Conservation (phyloP, 2,888 invertebrate genomes). For the Argyresthia goedartella region DNA sequence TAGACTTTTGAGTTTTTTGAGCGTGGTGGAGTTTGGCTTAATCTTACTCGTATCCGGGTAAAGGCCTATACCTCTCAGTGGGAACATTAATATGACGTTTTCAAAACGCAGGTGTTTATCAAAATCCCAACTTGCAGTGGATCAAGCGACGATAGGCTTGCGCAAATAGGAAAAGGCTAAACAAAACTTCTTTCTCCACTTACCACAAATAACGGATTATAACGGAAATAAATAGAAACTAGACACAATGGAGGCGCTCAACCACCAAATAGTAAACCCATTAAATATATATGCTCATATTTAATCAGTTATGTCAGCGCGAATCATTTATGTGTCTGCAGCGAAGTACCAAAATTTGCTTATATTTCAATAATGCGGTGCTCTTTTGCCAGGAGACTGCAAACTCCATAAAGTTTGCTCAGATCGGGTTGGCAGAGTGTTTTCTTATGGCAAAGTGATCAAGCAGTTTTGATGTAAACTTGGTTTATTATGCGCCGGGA, state of each 20-base stretch:
- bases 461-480: background rate
- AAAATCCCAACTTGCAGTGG: no score
- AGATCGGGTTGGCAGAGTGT: background rate
- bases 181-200: no score
- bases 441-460: background rate
- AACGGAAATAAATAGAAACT: background rate
- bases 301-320: background rate
- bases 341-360: constrained; percentile 3
- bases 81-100: no score
- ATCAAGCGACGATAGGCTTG: no score
- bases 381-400: background rate
- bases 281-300: no score
- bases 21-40: no score
- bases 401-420: background rate
- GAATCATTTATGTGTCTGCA: background rate
- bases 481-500: no score
- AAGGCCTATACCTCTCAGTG: no score
- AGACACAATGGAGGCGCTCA: background rate
- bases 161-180: no score
- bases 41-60: no score
- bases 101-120: no score
- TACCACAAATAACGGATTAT: background rate
- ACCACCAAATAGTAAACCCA: background rate
- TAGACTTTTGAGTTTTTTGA: no score
- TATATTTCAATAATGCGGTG: constrained; percentile 6